Base-by-base conservation (phyloP, 2,797 vertebrate species). In the Lagorchestes hirsutus region DNA sequence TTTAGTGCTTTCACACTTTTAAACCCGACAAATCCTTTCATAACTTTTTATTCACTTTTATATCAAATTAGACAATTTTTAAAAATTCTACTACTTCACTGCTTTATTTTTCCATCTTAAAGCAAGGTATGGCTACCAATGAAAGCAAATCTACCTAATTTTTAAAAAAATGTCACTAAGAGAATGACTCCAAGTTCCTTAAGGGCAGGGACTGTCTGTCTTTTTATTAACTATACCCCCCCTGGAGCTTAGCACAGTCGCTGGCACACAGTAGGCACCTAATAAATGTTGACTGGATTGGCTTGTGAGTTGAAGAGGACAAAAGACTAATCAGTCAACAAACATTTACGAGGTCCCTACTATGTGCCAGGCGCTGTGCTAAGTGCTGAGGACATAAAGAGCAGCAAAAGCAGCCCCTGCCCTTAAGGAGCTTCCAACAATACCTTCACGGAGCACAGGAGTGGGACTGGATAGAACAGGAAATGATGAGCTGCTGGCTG, bases 1-100 rank as follows among this genome's bases (percentile, higher is more conserved):
- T 92, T 55, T 92, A 95, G 24, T 54, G 95, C 93, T 96, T 96
- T 96, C 67, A 96, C 58, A 22, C 93, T 96, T 29, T 55, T 92
- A 94, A 96, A 92, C 18, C 50, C 93, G 54, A 55, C 24, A 92
- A 91, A 93, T 29, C 57, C 52, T 54, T 95, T 59, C 93, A 92
- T 67, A 97, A 94, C 3, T 34, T 22, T 97, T 97, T 93, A 90
- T 52, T 92, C 54, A 96, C 4, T 82, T 52, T 56, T 93, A 92
- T 87, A 93, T 46, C 56, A 97, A 95, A 92, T 46, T 6, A 93
- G 24, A 56, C 24, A 93, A 34, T 62, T 56, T 92, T 52, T 59
- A 5, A 54, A 5, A 34, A 94, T 82, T 94, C 24, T 95, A 94
- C 46, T 97, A 95, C 55, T 93, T 96, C 94, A 92, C 0, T 67